Conservation (phyloP, 2,888 invertebrate species). For the Hyppa rectilinea region DNA sequence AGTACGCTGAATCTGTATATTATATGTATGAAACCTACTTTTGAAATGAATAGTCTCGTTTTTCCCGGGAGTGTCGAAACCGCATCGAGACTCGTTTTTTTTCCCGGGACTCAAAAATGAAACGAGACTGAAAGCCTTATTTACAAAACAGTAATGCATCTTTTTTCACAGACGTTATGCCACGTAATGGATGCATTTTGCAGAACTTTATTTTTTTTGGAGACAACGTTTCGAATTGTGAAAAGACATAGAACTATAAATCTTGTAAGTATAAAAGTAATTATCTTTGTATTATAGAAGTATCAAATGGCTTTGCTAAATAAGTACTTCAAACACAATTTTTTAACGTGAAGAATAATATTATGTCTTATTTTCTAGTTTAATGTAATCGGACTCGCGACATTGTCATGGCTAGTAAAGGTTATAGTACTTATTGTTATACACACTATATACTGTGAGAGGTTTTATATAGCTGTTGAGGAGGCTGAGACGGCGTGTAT, state of each 20-base stretch:
- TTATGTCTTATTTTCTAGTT: not conserved
- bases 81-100: too few relatives aligned
- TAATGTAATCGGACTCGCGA: not conserved
- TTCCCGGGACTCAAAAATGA: too few relatives aligned
- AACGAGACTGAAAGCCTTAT: too few relatives aligned
- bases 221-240: not conserved
- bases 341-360: not conserved
- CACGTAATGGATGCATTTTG: conserved; percentile 12
- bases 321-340: not conserved
- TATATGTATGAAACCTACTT: too few relatives aligned
- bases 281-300: not conserved
- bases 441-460: conserved; percentile 17
- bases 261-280: not conserved
- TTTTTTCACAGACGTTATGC: conserved; percentile 14
- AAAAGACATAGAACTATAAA: not conserved
- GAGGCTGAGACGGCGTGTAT: conserved; percentile 31
- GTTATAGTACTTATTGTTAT: not conserved
- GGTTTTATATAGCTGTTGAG: conserved; percentile 27
- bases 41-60: too few relatives aligned
- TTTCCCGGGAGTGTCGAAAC: too few relatives aligned
- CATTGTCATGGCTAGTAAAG: conserved; percentile 2
- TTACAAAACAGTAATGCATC: not conserved
- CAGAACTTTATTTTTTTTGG: conserved; percentile 3
- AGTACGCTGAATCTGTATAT: too few relatives aligned
- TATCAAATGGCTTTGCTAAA: not conserved